A percentile compares a stretch with the other conserved stretches of the same genome.
Evolutionary conservation across 2,888 invertebrate genomes (phyloP).

Genomic region (Cheiracanthium punctorium): DNA sequence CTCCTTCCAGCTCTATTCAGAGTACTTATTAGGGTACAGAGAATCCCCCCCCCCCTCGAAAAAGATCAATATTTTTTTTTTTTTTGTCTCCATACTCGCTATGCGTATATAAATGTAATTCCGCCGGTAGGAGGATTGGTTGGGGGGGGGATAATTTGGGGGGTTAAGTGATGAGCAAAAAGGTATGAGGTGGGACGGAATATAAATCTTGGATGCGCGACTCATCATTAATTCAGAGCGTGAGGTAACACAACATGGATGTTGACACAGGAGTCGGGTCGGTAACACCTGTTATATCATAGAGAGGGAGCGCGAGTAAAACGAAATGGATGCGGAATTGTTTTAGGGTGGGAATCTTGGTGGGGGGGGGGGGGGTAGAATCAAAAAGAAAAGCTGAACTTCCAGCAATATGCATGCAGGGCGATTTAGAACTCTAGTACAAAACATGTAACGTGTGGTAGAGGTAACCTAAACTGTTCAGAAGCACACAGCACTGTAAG

Average conservation of each 20-base stretch:
- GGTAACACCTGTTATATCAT: conserved; percentile 9
- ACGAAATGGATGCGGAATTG: too few species aligned
- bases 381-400: too few species aligned
- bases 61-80: conserved; percentile 58
- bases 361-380: too few species aligned
- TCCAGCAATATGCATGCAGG: too few species aligned
- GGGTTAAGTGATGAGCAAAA: neutral
- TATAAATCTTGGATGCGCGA: neutral
- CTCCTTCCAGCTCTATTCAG: neutral
- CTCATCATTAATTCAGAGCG: neutral
- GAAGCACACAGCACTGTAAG: too few species aligned
- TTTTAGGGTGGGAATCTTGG: too few species aligned
- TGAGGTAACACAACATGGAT: neutral
- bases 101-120: neutral
- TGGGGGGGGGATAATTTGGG: conserved; percentile 14
- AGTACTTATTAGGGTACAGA: conserved; percentile 38
- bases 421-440: too few species aligned
- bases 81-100: conserved; percentile 5
- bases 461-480: too few species aligned
- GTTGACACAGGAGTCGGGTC: neutral
- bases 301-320: too few species aligned
- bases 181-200: neutral
- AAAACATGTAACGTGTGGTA: too few species aligned
- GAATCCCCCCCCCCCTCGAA: conserved; percentile 20
- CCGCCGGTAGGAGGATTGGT: too few species aligned